Conservation (phyloP, 2,888 invertebrate species). For the Aproaerema taeniolella region DNA sequence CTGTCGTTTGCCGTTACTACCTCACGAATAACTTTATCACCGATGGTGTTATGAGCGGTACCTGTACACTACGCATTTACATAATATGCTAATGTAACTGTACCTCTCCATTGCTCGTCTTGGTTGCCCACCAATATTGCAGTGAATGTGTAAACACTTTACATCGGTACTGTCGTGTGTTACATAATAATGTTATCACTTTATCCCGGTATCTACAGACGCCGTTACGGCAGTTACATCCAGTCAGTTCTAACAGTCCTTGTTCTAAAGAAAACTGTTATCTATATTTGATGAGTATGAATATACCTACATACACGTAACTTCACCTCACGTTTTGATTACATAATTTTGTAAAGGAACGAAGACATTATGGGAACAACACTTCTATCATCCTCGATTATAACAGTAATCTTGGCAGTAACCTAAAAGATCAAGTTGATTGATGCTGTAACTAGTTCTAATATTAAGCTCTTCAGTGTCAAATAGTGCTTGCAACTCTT, state of each 20-base stretch:
- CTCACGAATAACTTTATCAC: slow-evolving; percentile 33
- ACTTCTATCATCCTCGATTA: no score
- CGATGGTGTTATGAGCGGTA: slow-evolving; percentile 16
- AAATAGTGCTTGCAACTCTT: slow-evolving; percentile 6
- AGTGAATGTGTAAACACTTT: slow-evolving; percentile 10
- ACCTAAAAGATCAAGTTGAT: neutral
- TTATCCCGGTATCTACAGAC: no score
- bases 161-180: neutral
- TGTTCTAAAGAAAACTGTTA: no score
- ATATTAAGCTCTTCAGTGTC: slow-evolving; percentile 3
- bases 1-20: slow-evolving; percentile 53
- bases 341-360: no score
- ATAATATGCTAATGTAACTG: slow-evolving; percentile 17
- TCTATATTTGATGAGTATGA: no score
- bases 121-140: slow-evolving; percentile 6
- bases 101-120: slow-evolving; percentile 1
- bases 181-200: slow-evolving; percentile 4
- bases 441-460: slow-evolving; percentile 5
- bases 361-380: no score
- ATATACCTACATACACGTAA: no score
- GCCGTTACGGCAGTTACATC: no score
- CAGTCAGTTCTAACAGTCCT: no score
- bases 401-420: no score
- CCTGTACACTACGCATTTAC: slow-evolving; percentile 14
- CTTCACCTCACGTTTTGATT: no score